A percentile compares a stretch with the other conserved stretches of the same genome.
Evolutionary conservation across 1,140 invertebrate species (phyloP).

Genomic region (Macrobrachium nipponense): DNA sequence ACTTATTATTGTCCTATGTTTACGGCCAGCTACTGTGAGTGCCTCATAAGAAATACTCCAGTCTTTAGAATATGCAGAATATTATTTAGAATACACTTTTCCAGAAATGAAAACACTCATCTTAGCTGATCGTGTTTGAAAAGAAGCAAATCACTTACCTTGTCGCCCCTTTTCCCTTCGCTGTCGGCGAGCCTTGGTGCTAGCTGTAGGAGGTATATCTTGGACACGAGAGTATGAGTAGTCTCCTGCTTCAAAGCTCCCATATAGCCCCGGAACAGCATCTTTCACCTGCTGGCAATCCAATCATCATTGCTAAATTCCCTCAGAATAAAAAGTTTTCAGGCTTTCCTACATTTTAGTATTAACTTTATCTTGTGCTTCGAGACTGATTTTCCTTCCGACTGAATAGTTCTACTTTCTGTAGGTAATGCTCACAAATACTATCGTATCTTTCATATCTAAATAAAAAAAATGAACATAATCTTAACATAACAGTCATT

Average conservation of each 20-base stretch:
- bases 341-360: not conserved
- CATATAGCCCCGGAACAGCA: conserved; percentile 74
- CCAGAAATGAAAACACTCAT: not conserved
- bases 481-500: not conserved
- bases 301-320: conserved; percentile 3
- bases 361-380: not conserved
- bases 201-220: conserved; percentile 66
- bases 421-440: no score
- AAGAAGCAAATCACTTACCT: conserved; percentile 47
- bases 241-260: conserved; percentile 63
- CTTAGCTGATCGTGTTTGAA: no score
- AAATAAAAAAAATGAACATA: no score
- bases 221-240: conserved; percentile 65
- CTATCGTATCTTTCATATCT: no score
- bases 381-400: no score
- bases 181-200: conserved; percentile 59
- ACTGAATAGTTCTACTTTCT: no score
- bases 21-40: conserved; percentile 52
- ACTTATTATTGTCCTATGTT: conserved; percentile 34
- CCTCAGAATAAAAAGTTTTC: not conserved
- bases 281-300: conserved; percentile 71
- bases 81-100: not conserved
- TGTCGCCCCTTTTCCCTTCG: conserved; percentile 60
- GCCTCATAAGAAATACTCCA: not conserved
- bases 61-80: no score